Base-by-base conservation (phyloP, 2,113 vertebrate genomes). In the Sinocyclocheilus grahami region DNA sequence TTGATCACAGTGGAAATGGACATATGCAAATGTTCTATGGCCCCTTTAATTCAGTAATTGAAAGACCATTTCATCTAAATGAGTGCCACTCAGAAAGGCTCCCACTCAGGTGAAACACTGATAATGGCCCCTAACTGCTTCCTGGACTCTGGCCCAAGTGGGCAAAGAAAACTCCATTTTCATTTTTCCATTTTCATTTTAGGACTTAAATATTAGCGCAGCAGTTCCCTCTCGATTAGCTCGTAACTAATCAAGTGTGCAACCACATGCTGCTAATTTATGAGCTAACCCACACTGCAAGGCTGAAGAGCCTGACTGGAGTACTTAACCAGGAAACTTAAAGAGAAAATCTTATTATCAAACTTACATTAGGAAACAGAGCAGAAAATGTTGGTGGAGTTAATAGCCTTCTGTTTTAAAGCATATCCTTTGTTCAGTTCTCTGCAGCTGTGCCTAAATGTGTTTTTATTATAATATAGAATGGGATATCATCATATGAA, bases 21-120 rank as follows among this genome's bases (percentile, higher is more conserved):
- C 60, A 60, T 58, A 88, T 80, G 72, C 62, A 74, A 75, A 85
- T 88, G 88, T 85, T n/a, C 86, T 48, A 74, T 85, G 78, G 63
- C 72, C 65, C 72, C 63, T 85, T 76, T 86, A 88, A 84, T 90
- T 90, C 79, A 82, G 75, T 88, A 88, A 88, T 85, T 88, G 89
- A 87, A 88, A 76, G 78, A 65, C 75, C 74, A 46, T 87, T 87
- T 88, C 79, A 81, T 65, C 83, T 84, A 84, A 88, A 87, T 88
- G 84, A 88, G 71, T 83, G 74, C 51, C 27, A 51, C 82, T 87
- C 77, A 85, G 67, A 72, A 83, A 83, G 88, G 58, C 84, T 80
- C 67, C 39, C 83, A 87, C 80, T 87, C 87, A 88, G 89, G 89
- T 88, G 87, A 90, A 90, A 88, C 85, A 58, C 75, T 67, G 87